Base-by-base conservation (phyloP, 2,113 vertebrate species). In the Cromileptes altivelis region DNA sequence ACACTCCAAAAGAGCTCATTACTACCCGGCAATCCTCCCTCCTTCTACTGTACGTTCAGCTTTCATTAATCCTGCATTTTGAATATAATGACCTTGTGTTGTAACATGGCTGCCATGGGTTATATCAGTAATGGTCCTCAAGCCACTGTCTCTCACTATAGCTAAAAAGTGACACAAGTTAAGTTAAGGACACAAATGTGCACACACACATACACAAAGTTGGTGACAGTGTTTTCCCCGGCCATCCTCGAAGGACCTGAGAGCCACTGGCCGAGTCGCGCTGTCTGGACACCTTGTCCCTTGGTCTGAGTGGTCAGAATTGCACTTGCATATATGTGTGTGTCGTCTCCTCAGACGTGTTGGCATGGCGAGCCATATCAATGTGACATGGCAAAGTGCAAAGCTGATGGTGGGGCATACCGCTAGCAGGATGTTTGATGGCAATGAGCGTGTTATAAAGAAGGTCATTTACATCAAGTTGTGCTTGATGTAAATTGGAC, bases 51-150 rank as follows among this genome's bases (percentile, higher is more conserved):
- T 88, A 89, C 63, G 81, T 57, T 70, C 85, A 80, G 89, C 82
- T 79, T 91, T 89, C 85, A 92, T 93, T 93, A 92, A 60, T 87
- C 25, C 70, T 64, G 72, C 67, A 83, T 92, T 89, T 88, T 55
- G 75, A 70, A 65, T 85, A 85, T 94, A 94, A 94, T 93, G 93
- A 93, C 94, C 93, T 93, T 94, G 92, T 92, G 91, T 88, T 81
- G 89, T 84, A 90, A 73, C 86, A 87, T 86, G 72, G 71, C 88
- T 95, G 94, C 95, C 95, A 94, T 25, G 73, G 90, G 74, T 86
- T 87, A 92, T 95, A 92, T 93, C 87, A 77, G 90, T 95, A 95
- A 95, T 94, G 95, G 95, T 88, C 94, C 85, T 95, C 95, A 95
- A 92, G 91, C 85, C 75, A 81, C 69, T 75, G 84, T 89, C 85